These are phyloP conservation scores for Mastacembelus armatus DNA, from an alignment of 2,797 vertebrate genomes.

Conservation along the genomic window DNA sequence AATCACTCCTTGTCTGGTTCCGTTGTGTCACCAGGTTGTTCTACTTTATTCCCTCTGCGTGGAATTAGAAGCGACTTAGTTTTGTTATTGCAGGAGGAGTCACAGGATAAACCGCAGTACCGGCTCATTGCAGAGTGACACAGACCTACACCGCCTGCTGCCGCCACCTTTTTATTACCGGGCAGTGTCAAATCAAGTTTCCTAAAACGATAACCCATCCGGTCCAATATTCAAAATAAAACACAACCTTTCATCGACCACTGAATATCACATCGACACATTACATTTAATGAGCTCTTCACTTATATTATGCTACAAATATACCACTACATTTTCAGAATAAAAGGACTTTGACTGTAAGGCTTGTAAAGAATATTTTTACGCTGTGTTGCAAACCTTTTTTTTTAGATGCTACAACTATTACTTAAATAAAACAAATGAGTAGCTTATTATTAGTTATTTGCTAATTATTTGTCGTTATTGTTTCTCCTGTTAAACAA, in stretches of 20 bases:
- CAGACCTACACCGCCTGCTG: background rate
- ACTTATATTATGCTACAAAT: background rate
- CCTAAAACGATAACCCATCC: background rate
- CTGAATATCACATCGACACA: background rate
- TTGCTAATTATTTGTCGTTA: too few relatives aligned
- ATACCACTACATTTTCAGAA: too few relatives aligned
- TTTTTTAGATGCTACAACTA: too few relatives aligned
- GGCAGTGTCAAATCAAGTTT: background rate
- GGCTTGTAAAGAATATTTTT: too few relatives aligned
- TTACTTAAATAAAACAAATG: too few relatives aligned
- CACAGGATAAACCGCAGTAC: background rate
- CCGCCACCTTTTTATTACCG: background rate
- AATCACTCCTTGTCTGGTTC: background rate
- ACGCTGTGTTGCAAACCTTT: too few relatives aligned
- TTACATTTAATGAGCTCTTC: too few relatives aligned
- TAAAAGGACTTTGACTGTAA: too few relatives aligned
- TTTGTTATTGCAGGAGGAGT: conserved; percentile 1
- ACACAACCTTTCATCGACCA: rapidly evolving
- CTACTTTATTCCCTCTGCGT: background rate
- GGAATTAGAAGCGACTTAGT: too few relatives aligned
- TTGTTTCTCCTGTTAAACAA: too few relatives aligned
- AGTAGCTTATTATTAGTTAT: too few relatives aligned
- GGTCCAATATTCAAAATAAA: conserved; percentile 24
- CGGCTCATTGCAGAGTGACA: background rate
- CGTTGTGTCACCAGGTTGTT: background rate